phyloP scores from a whole-genome alignment of 2,113 vertebrate genomes.

The Urocitellus parryii region DNA sequence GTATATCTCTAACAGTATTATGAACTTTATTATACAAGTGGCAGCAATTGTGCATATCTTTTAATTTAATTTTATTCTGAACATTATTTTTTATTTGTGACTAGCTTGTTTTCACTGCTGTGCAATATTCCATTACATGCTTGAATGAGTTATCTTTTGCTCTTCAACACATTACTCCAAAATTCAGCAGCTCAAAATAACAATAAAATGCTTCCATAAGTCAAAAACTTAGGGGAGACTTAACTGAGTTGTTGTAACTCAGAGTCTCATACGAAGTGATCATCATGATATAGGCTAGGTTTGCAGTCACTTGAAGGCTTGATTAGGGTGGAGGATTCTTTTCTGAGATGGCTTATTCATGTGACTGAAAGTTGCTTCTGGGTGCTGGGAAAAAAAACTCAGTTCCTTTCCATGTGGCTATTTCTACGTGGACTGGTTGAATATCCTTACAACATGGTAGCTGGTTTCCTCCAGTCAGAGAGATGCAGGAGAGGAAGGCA shows the following conservation, averaged over 20 bases:
- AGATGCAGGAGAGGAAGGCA: background rate
- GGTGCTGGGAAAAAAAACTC: too few species aligned
- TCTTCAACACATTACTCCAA: too few species aligned
- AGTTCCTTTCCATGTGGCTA: background rate
- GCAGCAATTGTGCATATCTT: background rate
- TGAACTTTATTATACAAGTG: background rate
- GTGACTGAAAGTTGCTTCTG: too few species aligned
- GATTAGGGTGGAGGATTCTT: too few species aligned
- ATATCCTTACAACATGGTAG: too few species aligned
- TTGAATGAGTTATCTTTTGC: background rate
- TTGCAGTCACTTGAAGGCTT: too few species aligned
- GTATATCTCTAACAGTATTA: background rate
- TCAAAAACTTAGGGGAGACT: background rate
- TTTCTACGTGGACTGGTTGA: background rate
- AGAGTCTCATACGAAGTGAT: background rate
- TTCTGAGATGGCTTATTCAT: too few species aligned
- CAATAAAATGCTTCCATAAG: background rate
- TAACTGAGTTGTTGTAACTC: background rate
- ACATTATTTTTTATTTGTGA: background rate
- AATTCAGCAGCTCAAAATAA: too few species aligned
- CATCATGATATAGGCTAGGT: background rate
- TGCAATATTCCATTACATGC: background rate
- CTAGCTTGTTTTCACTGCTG: background rate
- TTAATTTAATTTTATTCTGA: background rate
- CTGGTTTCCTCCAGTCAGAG: background rate